These are phyloP conservation scores for Pharmacophagus antenor DNA, from an alignment of 2,888 invertebrate genomes.

Conservation along the genomic window DNA sequence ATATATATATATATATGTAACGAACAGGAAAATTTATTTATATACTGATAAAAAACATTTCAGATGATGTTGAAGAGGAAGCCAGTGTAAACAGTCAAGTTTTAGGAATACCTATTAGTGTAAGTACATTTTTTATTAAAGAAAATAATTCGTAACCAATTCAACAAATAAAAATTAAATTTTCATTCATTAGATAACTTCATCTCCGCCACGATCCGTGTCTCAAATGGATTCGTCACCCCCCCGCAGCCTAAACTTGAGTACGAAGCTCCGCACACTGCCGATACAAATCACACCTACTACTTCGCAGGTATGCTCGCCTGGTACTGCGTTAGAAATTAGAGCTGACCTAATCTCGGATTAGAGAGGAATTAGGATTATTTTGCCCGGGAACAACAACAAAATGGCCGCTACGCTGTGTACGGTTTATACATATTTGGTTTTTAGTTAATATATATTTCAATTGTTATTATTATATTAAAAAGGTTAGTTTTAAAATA, in stretches of 20 bases:
- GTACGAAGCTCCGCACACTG: constrained; percentile 70
- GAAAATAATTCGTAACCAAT: not conserved
- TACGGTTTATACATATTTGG: not conserved
- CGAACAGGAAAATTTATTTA: not conserved
- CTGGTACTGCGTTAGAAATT: constrained; percentile 68
- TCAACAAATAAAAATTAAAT: not conserved
- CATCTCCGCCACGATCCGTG: constrained; percentile 58
- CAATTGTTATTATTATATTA: too few species aligned
- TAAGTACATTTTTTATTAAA: constrained; percentile 49
- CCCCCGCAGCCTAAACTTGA: constrained; percentile 65
- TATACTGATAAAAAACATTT: constrained; percentile 34
- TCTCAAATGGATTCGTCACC: constrained; percentile 54
- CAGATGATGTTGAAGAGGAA: constrained; percentile 65
- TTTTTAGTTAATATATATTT: too few species aligned
- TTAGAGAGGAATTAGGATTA: constrained; percentile 35
- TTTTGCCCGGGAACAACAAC: constrained; percentile 4
- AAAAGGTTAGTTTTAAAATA: too few species aligned
- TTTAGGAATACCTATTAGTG: constrained; percentile 72
- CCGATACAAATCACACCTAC: constrained; percentile 72
- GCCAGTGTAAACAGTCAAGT: constrained; percentile 65
- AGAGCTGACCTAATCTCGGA: constrained; percentile 49
- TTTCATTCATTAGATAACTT: constrained; percentile 53
- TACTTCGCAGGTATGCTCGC: constrained; percentile 71
- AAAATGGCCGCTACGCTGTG: constrained; percentile 19
- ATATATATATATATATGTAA: too few species aligned